Base-by-base conservation (phyloP, 2,888 invertebrate genomes). In the Diabrotica balteata region DNA sequence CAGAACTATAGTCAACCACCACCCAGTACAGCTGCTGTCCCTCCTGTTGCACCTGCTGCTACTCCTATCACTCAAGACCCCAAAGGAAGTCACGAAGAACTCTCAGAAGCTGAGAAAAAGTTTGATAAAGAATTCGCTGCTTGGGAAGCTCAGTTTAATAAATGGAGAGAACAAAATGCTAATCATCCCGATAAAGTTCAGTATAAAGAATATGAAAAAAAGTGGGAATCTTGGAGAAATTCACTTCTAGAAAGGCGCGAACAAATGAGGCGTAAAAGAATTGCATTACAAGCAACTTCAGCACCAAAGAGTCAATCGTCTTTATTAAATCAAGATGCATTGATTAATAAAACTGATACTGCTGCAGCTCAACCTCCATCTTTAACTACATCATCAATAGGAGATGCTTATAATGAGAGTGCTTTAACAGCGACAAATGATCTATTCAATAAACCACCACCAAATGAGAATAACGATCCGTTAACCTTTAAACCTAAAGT, bases 71-170 rank as follows among this genome's bases (percentile, higher is more conserved):
- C 22, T 1, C 4, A 50, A n/a, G 17, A 45, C 32, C 11, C 67
- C 9, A 69, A 68, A 52, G 63, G 66, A 44, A 78, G 76, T 45
- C 67, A 75, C n/a, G 84, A 84, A 67, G 83, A 83, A 69, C 71
- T 87, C 51, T 86, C 87, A 0, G 88, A 88, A 75, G 93, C 94
- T 77, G 95, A 96, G 83, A 90, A 90, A 81, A 90, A 91, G 68
- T 97, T 97, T 84, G 94, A 95, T 80, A 90, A 91, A 70, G 94
- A 96, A 82, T 96, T 96, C 81, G 89, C 90, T 77, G 91, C 94
- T 79, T 97, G 96, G 96, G 95, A 96, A 84, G 89, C 93, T 75
- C 94, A 96, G 82, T 96, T 96, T 82, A 91, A 93, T 78, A 92
- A 92, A 77, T 97, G 97, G 97, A 94, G 93, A 81, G 89, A 90